Evolutionary conservation across 2,113 vertebrate genomes (phyloP), one percentile per base, ranked within the genome.

Genomic region (Capreolus pygargus): DNA sequence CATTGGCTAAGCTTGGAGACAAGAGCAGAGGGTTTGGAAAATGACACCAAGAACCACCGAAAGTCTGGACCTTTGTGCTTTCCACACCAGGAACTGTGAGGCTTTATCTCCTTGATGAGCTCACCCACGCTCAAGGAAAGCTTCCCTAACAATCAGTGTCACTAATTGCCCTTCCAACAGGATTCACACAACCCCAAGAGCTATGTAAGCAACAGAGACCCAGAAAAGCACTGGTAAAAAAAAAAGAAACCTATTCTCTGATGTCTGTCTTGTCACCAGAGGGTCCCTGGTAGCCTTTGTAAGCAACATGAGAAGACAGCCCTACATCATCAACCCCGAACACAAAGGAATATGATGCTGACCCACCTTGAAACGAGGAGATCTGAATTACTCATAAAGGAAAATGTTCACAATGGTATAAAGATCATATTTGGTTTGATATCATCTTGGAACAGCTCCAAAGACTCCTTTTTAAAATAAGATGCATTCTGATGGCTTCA

Each of bases 391-490:
- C 45, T 64, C 14, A 39, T 36, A 64, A 60, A 86, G 76, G 67
- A 43, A 97, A 86, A 85, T 21, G 39, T 54, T 87, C 64, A 14
- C 27, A 47, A 43, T 1, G 43, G 30, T 19, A 21, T 17, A 3
- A 64, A 50, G 8, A 13, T 82, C 36, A 23, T 54, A 43, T 43
- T n/a, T 30, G 7, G 11, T 36, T 79, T 93, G 70, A 64, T 50
- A 90, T 85, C n/a, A 85, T 84, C 96, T 93, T 43, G 12, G 45
- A 89, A 93, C 79, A 81, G n/a, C 52, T 74, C 27, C 27, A 64
- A n/a, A 91, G 57, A 76, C 19, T 94, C 55, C 45, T 76, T 84
- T 91, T 61, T 54, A 81, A 97, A 97, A 92, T 17, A 50, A 54
- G 54, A 70, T 82, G 8, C 17, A 86, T 91, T 58, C 79, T 87